phyloP scores from a whole-genome alignment of 1,140 invertebrate genomes.

The Whitmania pigra region DNA sequence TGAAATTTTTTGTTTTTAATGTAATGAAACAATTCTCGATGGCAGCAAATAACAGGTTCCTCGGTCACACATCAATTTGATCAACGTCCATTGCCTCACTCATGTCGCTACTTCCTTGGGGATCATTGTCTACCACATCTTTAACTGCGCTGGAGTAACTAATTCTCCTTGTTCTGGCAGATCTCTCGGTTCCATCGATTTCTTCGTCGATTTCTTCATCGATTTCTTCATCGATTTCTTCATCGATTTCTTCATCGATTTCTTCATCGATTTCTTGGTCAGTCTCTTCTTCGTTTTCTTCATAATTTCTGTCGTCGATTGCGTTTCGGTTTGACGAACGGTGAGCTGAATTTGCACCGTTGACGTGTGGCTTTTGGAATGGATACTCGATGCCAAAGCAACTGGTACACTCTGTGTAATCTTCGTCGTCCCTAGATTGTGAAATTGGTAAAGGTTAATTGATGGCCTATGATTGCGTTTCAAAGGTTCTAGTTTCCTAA shows the following conservation, averaged over 20 bases:
- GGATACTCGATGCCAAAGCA: too few relatives aligned
- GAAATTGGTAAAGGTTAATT: too few relatives aligned
- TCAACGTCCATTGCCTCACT: background rate
- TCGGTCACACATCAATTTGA: background rate
- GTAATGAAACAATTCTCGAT: too few relatives aligned
- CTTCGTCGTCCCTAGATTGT: too few relatives aligned
- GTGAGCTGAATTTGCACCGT: too few relatives aligned
- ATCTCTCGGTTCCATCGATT: background rate
- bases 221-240: background rate
- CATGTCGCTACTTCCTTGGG: too few relatives aligned
- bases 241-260: background rate
- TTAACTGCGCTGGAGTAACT: background rate
- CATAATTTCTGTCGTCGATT: background rate
- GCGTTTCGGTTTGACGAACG: background rate
- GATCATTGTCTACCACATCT: background rate
- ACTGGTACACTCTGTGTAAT: too few relatives aligned
- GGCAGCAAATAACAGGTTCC: too few relatives aligned
- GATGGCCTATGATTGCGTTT: too few relatives aligned
- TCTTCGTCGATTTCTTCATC: background rate
- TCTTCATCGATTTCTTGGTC: background rate
- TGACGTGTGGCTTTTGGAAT: too few relatives aligned
- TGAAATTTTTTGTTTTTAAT: too few relatives aligned
- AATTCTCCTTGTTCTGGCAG: background rate
- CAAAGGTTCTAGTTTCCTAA: too few relatives aligned
- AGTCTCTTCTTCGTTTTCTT: background rate